phyloP scores from a whole-genome alignment of 1,140 invertebrate genomes.

The Cotesia glomerata region DNA sequence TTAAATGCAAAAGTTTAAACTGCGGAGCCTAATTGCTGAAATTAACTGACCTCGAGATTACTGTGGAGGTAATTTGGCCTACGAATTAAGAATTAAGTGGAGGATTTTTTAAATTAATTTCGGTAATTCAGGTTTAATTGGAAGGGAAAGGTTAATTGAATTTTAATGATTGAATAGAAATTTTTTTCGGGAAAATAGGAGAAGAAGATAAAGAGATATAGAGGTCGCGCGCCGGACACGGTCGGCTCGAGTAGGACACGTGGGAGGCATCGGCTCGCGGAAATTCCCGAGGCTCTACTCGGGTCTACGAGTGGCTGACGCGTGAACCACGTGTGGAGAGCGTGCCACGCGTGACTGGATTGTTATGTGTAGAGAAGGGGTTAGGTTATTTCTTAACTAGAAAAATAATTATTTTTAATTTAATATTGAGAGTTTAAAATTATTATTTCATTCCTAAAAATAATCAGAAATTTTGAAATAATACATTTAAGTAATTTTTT shows the following conservation, averaged over 20 bases:
- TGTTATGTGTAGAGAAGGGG: constrained; percentile 24
- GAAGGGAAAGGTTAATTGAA: no score
- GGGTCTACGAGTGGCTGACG: constrained; percentile 42
- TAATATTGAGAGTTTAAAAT: no score
- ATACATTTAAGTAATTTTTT: no score
- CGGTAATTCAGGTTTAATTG: no score
- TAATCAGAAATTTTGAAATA: no score
- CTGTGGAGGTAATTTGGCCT: background rate
- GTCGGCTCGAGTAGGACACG: constrained; percentile 42
- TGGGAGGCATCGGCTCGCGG: constrained; percentile 55
- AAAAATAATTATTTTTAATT: no score
- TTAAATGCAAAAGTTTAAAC: no score
- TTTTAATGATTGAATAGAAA: no score
- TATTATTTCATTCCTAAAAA: no score
- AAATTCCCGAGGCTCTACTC: constrained; percentile 43
- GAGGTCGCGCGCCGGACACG: constrained; percentile 15
- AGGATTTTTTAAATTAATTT: background rate
- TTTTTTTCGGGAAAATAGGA: no score
- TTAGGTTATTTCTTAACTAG: background rate
- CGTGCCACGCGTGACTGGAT: constrained; percentile 58
- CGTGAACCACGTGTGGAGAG: constrained; percentile 57
- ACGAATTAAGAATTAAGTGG: constrained; percentile 1
- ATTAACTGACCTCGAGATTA: constrained; percentile 29
- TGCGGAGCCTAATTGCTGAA: constrained; percentile 29
- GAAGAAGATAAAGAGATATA: background rate